A percentile compares a stretch with the other conserved stretches of the same genome.
phyloP scores from a whole-genome alignment of 2,888 invertebrate genomes.

The Eudemis profundana region DNA sequence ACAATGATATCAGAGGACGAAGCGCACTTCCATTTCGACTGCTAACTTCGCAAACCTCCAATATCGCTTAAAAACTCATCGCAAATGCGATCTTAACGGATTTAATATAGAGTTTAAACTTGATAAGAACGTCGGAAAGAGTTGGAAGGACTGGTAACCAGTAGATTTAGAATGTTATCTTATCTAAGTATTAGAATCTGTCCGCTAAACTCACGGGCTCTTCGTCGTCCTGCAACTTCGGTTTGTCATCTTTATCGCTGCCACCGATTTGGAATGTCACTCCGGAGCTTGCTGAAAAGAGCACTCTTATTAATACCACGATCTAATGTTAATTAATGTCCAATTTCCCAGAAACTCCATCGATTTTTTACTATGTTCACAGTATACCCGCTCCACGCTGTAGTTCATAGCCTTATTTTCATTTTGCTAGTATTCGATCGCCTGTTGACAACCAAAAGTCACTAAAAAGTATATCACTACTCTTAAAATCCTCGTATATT shows the following conservation, averaged over 20 bases:
- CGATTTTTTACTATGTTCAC: too few species aligned
- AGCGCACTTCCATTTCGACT: constrained; percentile 22
- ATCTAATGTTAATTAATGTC: not conserved
- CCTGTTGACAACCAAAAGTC: too few species aligned
- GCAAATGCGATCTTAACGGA: not conserved
- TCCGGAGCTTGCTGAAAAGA: constrained; percentile 79
- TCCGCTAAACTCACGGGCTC: constrained; percentile 76
- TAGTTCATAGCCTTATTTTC: too few species aligned
- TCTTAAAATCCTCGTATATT: too few species aligned
- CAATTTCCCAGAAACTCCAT: too few species aligned
- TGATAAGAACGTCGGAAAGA: not conserved
- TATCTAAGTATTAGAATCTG: constrained; percentile 44
- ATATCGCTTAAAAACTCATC: not conserved
- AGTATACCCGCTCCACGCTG: too few species aligned
- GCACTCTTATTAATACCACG: not conserved
- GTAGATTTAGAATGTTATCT: constrained; percentile 42
- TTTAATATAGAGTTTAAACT: not conserved
- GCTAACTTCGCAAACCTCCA: not conserved
- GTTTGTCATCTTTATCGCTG: constrained; percentile 83
- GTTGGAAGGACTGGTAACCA: constrained; percentile 13
- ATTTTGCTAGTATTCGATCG: too few species aligned
- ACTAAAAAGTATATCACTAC: too few species aligned
- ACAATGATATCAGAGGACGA: constrained; percentile 53
- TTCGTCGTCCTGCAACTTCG: constrained; percentile 83
- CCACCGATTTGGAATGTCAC: constrained; percentile 90